Percentiles rank a stretch among this genome's conserved stretches.
Conservation (phyloP, 2,888 invertebrate genomes). For the Holacanthella duospinosa region DNA sequence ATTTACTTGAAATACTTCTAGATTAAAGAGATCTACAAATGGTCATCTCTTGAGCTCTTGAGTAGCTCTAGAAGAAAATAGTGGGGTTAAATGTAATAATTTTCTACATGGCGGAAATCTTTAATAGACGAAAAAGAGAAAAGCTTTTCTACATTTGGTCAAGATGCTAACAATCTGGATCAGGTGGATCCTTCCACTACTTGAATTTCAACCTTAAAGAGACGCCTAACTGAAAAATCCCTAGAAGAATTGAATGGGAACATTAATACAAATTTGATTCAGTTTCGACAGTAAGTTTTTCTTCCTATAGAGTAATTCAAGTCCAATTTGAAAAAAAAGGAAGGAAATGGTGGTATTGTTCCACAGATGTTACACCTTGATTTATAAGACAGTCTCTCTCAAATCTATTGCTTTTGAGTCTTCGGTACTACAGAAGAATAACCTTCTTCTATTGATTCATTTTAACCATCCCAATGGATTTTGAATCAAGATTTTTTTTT, state of each 20-base stretch:
- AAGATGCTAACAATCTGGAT: background rate
- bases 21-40: too few species aligned
- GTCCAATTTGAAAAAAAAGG: background rate
- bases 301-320: background rate
- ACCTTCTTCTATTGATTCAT: too few species aligned
- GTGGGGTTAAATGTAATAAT: background rate
- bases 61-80: too few species aligned
- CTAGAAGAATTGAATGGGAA: constrained; percentile 15
- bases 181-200: constrained; percentile 1
- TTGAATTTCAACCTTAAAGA: background rate
- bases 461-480: too few species aligned
- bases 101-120: background rate
- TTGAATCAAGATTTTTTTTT: too few species aligned
- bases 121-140: background rate
- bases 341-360: constrained; percentile 7
- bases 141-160: background rate
- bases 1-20: too few species aligned
- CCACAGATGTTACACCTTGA: constrained; percentile 26
- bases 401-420: too few species aligned
- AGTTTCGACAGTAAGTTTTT: constrained; percentile 13
- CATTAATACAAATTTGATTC: constrained; percentile 21
- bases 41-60: too few species aligned
- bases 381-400: constrained; percentile 17
- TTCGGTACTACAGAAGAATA: too few species aligned
- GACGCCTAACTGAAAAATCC: background rate